Evolutionary conservation across 2,113 vertebrate genomes (phyloP).

Genomic region (Panurus biarmicus): DNA sequence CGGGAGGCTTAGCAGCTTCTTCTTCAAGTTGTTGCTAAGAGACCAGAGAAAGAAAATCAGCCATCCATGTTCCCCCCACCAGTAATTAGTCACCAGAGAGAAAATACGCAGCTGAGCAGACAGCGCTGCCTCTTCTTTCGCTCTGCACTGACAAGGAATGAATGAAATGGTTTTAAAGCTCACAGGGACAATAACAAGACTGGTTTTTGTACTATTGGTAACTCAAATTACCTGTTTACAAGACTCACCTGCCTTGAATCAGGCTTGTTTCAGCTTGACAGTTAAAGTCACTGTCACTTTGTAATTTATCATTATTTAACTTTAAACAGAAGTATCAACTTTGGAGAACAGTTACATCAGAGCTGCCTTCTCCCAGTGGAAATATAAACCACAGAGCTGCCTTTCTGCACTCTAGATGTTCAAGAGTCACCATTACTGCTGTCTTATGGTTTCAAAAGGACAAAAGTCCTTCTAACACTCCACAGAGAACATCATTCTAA

Average conservation of each 20-base stretch:
- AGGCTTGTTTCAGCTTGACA: not conserved
- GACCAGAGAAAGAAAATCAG: slow-evolving; percentile 68
- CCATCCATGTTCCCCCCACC: slow-evolving; percentile 16
- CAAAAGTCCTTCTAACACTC: not conserved
- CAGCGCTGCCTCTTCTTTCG: not conserved
- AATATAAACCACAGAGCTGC: not conserved
- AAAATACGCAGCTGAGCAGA: slow-evolving; percentile 9
- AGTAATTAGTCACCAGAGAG: slow-evolving; percentile 56
- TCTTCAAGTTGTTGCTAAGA: slow-evolving; percentile 99
- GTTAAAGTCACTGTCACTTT: not conserved
- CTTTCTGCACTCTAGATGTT: not conserved
- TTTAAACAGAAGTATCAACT: not conserved
- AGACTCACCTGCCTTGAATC: not conserved
- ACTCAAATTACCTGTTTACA: not conserved
- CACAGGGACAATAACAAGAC: not conserved
- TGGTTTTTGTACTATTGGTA: not conserved
- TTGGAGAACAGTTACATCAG: not conserved
- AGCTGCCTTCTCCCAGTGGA: not conserved
- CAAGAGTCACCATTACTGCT: not conserved
- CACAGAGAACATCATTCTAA: not conserved
- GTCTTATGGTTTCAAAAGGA: not conserved
- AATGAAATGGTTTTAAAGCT: not conserved
- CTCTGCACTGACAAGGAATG: not conserved
- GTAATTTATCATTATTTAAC: not conserved
- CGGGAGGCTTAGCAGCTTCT: slow-evolving; percentile 95